Evolutionary conservation across 2,888 invertebrate species (phyloP).

Genomic region (Leptinotarsa tumamoca): DNA sequence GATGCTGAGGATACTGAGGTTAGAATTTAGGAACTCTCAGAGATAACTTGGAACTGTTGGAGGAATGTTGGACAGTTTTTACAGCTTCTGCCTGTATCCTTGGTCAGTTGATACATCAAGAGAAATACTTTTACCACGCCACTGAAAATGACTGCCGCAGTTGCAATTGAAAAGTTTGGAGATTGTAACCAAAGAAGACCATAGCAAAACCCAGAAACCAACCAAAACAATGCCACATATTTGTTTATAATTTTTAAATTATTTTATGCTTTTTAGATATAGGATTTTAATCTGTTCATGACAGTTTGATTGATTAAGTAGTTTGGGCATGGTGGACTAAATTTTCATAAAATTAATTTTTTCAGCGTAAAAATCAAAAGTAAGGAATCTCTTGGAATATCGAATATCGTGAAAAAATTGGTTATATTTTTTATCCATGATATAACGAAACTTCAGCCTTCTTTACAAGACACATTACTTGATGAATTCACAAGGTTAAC

Average conservation of each 20-base stretch:
- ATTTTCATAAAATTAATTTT: conserved; percentile 36
- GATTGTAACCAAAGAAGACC: no score
- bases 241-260: background rate
- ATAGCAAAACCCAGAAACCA: no score
- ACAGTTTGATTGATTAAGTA: background rate
- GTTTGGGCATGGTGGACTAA: no score
- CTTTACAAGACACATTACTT: conserved; percentile 70
- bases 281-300: background rate
- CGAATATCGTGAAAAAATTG: conserved; percentile 75
- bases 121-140: no score
- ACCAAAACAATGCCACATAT: no score
- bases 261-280: background rate
- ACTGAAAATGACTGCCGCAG: no score
- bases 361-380: conserved; percentile 72
- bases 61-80: background rate
- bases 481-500: conserved; percentile 74
- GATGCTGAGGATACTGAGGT: no score
- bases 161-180: no score
- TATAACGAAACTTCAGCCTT: conserved; percentile 66
- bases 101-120: no score
- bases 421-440: conserved; percentile 71
- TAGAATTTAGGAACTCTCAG: no score
- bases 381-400: conserved; percentile 77
- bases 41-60: background rate
- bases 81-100: background rate